Base-by-base conservation (phyloP, 2,888 invertebrate species). In the Acanthosepion esculentum region DNA sequence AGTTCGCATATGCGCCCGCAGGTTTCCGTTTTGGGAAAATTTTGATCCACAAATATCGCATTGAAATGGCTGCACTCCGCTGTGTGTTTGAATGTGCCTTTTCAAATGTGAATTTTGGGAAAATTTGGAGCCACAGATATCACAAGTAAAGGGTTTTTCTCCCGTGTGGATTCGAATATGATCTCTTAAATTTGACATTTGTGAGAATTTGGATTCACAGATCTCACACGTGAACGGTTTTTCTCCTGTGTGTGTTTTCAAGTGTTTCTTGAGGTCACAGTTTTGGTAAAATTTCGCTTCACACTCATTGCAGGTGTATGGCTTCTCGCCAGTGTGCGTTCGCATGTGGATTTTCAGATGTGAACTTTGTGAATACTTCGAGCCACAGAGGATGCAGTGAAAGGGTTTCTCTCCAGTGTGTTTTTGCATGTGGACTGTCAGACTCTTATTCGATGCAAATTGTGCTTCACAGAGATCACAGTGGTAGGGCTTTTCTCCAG, bases 111-210 rank as follows among this genome's bases (percentile, higher is more conserved):
- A 78, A 78, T n/a, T 78, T n/a, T 78, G n/a, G 12, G 78, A 78
- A n/a, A 78, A 78, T n/a, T 78, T 78, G n/a, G 78, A 78, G 78
- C 78, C n/a, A 15, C 78, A 78, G 15, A 78, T n/a, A n/a, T 78
- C 78, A 78, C 78, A 78, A 78, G 78, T 78, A 15, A 78, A 78
- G 78, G n/a, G 78, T 78, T 78, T 78, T 78, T 78, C 78, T 78
- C 78, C 78, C 4, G 78, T n/a, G 78, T 78, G 78, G 12, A n/a
- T 78, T n/a, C 78, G 78, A 33, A 78, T 78, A n/a, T 78, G 78
- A 78, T 78, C 78, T 15, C n/a, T n/a, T 10, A 78, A 78, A 78
- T 78, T 78, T 15, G n/a, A 78, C 78, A 78, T 78, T n/a, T 78
- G 78, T 5, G 78, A 78, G 78, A 78, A 78, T 12, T 78, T 78